phyloP scores from a whole-genome alignment of 2,113 vertebrate genomes.

The Nesospiza acunhae region DNA sequence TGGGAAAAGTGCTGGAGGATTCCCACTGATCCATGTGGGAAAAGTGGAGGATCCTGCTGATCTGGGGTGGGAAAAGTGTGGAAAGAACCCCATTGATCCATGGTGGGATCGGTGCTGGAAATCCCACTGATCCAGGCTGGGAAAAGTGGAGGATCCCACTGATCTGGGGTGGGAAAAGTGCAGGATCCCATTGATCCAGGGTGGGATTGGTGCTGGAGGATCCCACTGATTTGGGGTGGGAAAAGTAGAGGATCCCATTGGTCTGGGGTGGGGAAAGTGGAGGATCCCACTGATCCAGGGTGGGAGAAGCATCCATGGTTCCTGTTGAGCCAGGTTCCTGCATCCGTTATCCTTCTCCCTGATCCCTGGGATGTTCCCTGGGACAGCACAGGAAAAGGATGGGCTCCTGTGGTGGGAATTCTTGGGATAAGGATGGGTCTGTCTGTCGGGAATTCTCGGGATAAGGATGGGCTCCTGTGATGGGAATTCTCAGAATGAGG shows the following conservation, averaged over 20 bases:
- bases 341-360: not conserved
- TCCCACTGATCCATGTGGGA: too few species aligned
- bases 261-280: not conserved
- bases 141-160: too few species aligned
- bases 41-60: too few species aligned
- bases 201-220: not conserved
- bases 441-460: not conserved
- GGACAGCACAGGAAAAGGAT: not conserved
- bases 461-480: rapidly evolving
- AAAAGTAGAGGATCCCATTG: not conserved
- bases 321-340: not conserved
- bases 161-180: not conserved
- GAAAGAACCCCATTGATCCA: too few species aligned
- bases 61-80: too few species aligned
- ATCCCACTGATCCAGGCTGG: not conserved
- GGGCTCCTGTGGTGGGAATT: rapidly evolving
- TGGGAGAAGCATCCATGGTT: not conserved
- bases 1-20: too few species aligned
- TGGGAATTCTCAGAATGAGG: not conserved
- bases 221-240: not conserved
- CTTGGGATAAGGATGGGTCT: not conserved
- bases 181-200: not conserved
- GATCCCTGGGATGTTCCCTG: not conserved
- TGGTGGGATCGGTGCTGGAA: too few species aligned
- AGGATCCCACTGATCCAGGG: not conserved